Evolutionary conservation across 2,888 invertebrate genomes (phyloP).

Genomic region (Cheilosia soror): DNA sequence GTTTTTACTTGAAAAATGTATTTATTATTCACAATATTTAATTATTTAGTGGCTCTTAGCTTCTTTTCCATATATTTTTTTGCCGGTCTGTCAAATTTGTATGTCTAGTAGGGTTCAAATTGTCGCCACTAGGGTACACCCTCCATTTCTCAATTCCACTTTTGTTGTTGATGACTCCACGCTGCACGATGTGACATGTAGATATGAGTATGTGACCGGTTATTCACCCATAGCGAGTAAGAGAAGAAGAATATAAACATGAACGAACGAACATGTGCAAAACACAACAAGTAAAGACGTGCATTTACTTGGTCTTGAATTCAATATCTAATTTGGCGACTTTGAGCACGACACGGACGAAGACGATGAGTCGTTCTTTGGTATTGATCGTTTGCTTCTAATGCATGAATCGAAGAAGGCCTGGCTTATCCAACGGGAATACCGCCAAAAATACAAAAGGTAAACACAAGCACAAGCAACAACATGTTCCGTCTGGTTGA

Average conservation of each 20-base stretch:
- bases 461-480: too few relatives aligned
- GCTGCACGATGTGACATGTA: conserved; percentile 13
- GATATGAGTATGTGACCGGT: conserved; percentile 63
- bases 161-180: conserved; percentile 66
- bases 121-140: too few relatives aligned
- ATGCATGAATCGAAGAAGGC: conserved; percentile 32
- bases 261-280: conserved; percentile 58
- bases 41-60: too few relatives aligned
- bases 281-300: conserved; percentile 54
- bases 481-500: conserved; percentile 34
- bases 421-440: conserved; percentile 52
- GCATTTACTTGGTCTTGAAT: conserved; percentile 18
- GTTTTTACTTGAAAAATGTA: too few relatives aligned
- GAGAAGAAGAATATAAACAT: conserved; percentile 61
- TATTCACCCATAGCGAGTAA: conserved; percentile 70
- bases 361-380: conserved; percentile 49
- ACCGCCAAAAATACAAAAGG: conserved; percentile 45
- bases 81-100: too few relatives aligned
- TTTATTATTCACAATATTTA: too few relatives aligned
- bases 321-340: conserved; percentile 5
- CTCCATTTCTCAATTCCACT: too few relatives aligned
- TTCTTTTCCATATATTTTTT: too few relatives aligned
- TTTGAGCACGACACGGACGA: background rate
- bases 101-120: too few relatives aligned
- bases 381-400: conserved; percentile 41